Evolutionary conservation across 2,113 vertebrate genomes (phyloP), one percentile per base, ranked within the genome.

Genomic region (Holacanthus passer): DNA sequence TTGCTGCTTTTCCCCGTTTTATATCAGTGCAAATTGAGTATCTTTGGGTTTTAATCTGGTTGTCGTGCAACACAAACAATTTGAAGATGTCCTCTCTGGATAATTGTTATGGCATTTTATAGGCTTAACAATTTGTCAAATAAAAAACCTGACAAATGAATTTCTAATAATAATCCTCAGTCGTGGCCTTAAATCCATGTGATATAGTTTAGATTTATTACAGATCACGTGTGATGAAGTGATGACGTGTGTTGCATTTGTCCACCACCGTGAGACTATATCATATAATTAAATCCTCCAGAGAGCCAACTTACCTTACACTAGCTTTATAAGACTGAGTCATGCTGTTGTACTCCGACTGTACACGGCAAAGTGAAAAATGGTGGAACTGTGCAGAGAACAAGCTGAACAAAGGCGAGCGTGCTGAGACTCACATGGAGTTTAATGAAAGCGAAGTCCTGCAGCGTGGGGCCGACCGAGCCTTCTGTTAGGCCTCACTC

Each of bases 391-490:
- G 73, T 60, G 77, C 62, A 73, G 82, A 88, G 43, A 80, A 55
- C 68, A 47, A 55, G 16, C 59, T 55, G 53, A 73, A 80, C 83
- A 76, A 74, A 77, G 71, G 43, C 31, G 27, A 59, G 53, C 63
- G 29, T 65, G 55, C 77, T 43, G 65, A 73, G 73, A 74, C 85
- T 72, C 73, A 74, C 75, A 72, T 72, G 62, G 75, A 86, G 73
- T 84, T 86, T 79, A 85, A 89, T 91, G 76, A 81, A 86, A 82
- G 86, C 35, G 52, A 79, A 60, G 76, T 83, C 90, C 79, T 81
- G 84, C 80, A 63, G 82, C 29, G 80, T 48, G 19, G 74, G 35
- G 68, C 64, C 32, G 31, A 47, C 70, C 74, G 29, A 59, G 66
- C 85, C 87, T 79, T 86, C 82, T 89, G 87, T 83, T 48, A 22